These are phyloP conservation scores for Drosophila trapezifrons DNA, from an alignment of 1,140 invertebrate species.

Conservation along the genomic window DNA sequence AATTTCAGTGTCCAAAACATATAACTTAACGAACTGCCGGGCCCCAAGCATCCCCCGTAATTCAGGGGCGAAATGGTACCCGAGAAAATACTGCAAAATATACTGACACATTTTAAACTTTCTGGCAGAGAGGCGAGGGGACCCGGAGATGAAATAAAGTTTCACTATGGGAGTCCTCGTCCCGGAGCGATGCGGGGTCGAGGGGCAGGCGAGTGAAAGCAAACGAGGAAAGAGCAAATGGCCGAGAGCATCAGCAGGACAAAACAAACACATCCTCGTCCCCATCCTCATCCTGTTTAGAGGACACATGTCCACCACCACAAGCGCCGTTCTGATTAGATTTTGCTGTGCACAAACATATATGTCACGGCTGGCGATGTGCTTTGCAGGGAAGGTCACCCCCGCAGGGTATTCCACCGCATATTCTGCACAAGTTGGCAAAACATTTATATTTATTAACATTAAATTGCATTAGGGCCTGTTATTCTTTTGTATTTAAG, in stretches of 20 bases:
- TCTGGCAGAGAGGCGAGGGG: constrained; percentile 23
- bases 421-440: constrained; percentile 8
- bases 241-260: constrained; percentile 46
- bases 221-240: constrained; percentile 55
- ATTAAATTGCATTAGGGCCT: neutral
- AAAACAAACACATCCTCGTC: constrained; percentile 37
- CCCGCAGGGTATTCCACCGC: neutral
- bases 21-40: constrained; percentile 15
- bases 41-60: neutral
- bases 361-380: constrained; percentile 19
- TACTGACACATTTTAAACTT: constrained; percentile 60
- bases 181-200: neutral
- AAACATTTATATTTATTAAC: constrained; percentile 16
- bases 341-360: constrained; percentile 38
- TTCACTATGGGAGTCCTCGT: constrained; percentile 26
- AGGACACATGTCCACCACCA: constrained; percentile 36
- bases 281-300: constrained; percentile 31
- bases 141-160: constrained; percentile 54
- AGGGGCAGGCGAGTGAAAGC: constrained; percentile 27
- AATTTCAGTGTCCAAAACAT: constrained; percentile 40
- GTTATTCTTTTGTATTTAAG: neutral
- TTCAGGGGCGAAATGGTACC: neutral
- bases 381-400: constrained; percentile 17
- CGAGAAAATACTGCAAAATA: constrained; percentile 48
- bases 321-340: constrained; percentile 37